These are phyloP conservation scores for Heliconius melpomene DNA, from an alignment of 1,140 invertebrate genomes.

Conservation along the genomic window DNA sequence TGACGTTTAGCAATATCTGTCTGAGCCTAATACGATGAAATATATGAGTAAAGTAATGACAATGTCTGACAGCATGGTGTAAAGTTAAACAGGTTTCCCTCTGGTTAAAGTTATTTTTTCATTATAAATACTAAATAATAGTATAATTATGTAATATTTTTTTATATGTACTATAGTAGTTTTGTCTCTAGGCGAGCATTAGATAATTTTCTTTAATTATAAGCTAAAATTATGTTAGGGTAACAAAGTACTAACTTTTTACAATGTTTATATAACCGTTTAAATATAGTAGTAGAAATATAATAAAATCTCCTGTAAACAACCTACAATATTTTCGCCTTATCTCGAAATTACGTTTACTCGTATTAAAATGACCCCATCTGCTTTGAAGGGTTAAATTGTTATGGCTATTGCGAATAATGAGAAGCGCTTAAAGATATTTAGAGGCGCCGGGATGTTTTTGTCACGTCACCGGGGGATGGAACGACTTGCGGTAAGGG, in stretches of 20 bases:
- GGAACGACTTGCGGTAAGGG: slow-evolving; percentile 44
- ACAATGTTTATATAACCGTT: too few species aligned
- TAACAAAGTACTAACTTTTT: too few species aligned
- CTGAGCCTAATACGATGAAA: slow-evolving; percentile 74
- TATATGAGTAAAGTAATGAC: slow-evolving; percentile 54
- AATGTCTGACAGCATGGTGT: slow-evolving; percentile 37
- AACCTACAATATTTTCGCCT: slow-evolving; percentile 32
- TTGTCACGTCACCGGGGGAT: slow-evolving; percentile 59
- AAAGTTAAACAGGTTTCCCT: not conserved
- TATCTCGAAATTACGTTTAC: slow-evolving; percentile 31
- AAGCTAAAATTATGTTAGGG: too few species aligned
- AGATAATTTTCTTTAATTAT: too few species aligned
- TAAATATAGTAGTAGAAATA: too few species aligned
- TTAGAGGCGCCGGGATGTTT: slow-evolving; percentile 67
- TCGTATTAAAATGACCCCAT: slow-evolving; percentile 60
- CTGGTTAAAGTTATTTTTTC: not conserved
- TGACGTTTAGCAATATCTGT: slow-evolving; percentile 69
- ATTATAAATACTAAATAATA: not conserved
- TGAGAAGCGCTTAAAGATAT: slow-evolving; percentile 77
- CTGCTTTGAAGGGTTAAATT: slow-evolving; percentile 76
- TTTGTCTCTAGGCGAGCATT: too few species aligned
- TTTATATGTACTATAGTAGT: too few species aligned
- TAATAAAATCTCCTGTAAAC: not conserved
- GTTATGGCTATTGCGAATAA: slow-evolving; percentile 77
- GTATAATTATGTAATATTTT: not conserved